Evolutionary conservation across 2,797 vertebrate species (phyloP).

Genomic region (Sciurus vulgaris): DNA sequence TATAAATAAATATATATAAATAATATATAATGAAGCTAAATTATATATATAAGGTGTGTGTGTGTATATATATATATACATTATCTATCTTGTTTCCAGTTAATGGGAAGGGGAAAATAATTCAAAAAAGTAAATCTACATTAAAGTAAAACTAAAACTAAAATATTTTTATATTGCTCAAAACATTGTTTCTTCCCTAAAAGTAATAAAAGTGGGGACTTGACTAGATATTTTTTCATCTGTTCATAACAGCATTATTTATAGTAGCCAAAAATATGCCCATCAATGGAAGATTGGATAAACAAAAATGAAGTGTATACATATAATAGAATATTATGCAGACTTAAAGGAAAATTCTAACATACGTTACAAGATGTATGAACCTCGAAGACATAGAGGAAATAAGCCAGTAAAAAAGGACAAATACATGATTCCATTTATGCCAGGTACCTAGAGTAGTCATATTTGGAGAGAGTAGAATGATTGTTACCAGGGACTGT

Average conservation of each 20-base stretch:
- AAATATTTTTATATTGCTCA: background rate
- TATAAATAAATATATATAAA: no score
- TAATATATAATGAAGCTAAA: no score
- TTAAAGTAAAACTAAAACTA: background rate
- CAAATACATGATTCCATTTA: background rate
- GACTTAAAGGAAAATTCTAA: background rate
- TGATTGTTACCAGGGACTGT: background rate
- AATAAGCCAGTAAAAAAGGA: background rate
- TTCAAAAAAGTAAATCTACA: background rate
- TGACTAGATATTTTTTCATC: background rate
- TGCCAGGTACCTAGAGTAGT: background rate
- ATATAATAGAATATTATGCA: background rate
- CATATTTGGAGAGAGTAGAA: background rate
- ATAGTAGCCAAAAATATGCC: background rate
- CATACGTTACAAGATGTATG: background rate
- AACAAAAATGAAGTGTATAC: background rate
- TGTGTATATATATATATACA: background rate
- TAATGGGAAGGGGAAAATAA: background rate
- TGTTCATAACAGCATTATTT: slow-evolving; percentile 8
- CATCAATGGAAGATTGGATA: background rate
- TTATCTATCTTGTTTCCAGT: background rate
- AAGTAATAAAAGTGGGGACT: background rate
- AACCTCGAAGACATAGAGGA: background rate
- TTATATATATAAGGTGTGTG: no score
- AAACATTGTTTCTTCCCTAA: background rate